Conservation (phyloP, 2,113 vertebrate genomes). For the Orthonyx spaldingii region DNA sequence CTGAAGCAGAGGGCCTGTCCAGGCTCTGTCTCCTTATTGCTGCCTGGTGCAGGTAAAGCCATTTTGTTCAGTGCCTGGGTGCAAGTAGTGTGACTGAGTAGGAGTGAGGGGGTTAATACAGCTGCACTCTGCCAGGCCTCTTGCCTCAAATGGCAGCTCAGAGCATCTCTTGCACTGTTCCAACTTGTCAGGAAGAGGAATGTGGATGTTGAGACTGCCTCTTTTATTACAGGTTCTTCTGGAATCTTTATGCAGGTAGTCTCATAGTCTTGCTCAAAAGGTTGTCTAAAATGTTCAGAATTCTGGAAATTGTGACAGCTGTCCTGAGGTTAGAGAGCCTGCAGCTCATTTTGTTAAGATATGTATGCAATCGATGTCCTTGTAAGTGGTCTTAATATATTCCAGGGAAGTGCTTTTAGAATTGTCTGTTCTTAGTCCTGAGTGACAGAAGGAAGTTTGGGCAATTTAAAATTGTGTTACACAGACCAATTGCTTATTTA, state of each 20-base stretch:
- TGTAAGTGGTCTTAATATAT: constrained; percentile 17
- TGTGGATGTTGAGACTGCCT: not conserved
- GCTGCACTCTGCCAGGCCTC: not conserved
- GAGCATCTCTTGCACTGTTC: constrained; percentile 7
- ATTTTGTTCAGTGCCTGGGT: not conserved
- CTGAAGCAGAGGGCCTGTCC: not conserved
- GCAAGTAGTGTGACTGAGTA: not conserved
- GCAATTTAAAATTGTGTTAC: constrained; percentile 37
- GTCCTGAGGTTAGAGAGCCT: not conserved
- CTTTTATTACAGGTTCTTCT: constrained; percentile 28
- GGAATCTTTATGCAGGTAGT: not conserved
- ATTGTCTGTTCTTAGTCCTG: constrained; percentile 40
- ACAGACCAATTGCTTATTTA: constrained; percentile 50
- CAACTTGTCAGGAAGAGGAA: constrained; percentile 28
- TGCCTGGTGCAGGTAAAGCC: not conserved
- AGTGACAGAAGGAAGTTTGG: constrained; percentile 50
- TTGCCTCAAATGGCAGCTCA: not conserved
- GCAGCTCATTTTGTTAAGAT: constrained; percentile 15
- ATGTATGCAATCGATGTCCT: not conserved
- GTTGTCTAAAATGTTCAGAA: not conserved
- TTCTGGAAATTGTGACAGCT: not conserved
- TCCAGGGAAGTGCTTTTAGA: constrained; percentile 17
- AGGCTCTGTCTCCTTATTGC: not conserved
- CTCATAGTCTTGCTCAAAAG: not conserved
- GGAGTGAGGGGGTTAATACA: not conserved